phyloP scores from a whole-genome alignment of 2,888 invertebrate genomes.

The Pterobdella sp. region DNA sequence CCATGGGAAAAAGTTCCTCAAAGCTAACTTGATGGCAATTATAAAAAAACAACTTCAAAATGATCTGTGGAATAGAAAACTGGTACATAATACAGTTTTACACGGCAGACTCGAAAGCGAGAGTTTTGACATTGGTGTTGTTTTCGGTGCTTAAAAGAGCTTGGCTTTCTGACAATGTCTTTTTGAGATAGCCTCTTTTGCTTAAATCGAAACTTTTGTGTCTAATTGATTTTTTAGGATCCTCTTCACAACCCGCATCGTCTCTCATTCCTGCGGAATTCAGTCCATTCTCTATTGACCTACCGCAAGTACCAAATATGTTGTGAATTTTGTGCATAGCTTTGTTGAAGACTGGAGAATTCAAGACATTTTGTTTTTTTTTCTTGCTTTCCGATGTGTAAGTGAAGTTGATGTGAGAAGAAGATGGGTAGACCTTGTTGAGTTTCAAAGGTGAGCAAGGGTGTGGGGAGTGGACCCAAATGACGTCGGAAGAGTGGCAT shows the following conservation, averaged over 20 bases:
- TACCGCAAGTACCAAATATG: not conserved
- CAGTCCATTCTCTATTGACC: constrained; percentile 9
- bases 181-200: not conserved
- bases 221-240: not conserved
- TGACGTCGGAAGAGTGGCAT: not conserved
- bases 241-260: not conserved
- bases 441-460: not conserved
- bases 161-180: not conserved
- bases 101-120: not conserved
- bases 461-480: not conserved
- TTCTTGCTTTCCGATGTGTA: not conserved
- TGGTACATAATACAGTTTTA: not conserved
- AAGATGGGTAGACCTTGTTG: not conserved
- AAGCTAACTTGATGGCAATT: no score
- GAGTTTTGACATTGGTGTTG: not conserved
- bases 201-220: not conserved
- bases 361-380: not conserved
- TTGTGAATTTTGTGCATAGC: not conserved
- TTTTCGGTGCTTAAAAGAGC: not conserved
- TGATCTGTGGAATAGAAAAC: no score
- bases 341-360: constrained; percentile 10
- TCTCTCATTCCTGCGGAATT: not conserved
- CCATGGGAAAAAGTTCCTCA: no score
- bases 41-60: no score
- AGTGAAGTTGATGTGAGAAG: constrained; percentile 10